Conservation (phyloP, 2,797 vertebrate genomes). For the Thunnus albacares region DNA sequence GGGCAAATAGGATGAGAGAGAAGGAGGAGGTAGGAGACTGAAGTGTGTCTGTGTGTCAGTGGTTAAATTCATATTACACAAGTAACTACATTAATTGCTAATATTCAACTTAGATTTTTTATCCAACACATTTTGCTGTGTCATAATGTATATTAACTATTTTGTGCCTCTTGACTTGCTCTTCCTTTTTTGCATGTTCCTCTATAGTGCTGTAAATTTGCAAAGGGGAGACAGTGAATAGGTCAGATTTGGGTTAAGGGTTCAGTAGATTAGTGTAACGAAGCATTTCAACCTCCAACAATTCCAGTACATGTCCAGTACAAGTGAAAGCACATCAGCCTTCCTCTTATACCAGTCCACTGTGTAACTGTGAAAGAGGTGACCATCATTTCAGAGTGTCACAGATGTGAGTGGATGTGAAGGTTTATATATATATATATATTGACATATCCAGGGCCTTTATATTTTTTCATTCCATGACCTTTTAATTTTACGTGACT, state of each 20-base stretch:
- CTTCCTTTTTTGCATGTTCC: conserved; percentile 2
- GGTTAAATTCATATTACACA: conserved; percentile 16
- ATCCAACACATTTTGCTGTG: background rate
- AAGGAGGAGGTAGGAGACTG: background rate
- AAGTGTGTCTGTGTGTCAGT: conserved; percentile 29
- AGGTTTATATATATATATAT: background rate
- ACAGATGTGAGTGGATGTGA: conserved; percentile 10
- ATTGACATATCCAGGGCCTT: background rate
- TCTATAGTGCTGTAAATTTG: conserved; percentile 5
- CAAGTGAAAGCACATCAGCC: conserved; percentile 27
- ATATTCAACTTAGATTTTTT: background rate
- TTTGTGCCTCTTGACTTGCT: background rate
- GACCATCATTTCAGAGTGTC: background rate
- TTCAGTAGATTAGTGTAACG: conserved; percentile 51
- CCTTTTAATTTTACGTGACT: background rate
- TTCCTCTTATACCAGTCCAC: conserved; percentile 16
- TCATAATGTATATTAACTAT: background rate
- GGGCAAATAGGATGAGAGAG: conserved; percentile 38
- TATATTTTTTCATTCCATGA: background rate
- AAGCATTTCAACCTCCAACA: conserved; percentile 31
- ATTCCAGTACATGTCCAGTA: conserved; percentile 23
- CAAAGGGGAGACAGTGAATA: conserved; percentile 2
- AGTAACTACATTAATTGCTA: background rate
- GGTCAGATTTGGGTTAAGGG: conserved; percentile 36
- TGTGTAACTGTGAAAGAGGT: conserved; percentile 23